Conservation (phyloP, 1,140 invertebrate genomes). For the Chionoecetes opilio region DNA sequence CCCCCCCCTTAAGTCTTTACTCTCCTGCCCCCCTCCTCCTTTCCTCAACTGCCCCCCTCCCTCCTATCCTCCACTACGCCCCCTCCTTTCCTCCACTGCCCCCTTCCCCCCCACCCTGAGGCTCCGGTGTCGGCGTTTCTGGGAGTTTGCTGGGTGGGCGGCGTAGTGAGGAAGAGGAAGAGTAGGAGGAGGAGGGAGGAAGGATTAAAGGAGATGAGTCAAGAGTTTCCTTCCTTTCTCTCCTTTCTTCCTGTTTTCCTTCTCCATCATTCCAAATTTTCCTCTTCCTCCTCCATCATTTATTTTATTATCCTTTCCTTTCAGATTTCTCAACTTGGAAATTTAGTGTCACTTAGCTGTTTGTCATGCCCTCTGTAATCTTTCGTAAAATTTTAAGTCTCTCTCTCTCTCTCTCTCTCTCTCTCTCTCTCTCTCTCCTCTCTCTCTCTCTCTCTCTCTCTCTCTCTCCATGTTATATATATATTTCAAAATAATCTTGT, state of each 20-base stretch:
- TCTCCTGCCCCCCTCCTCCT: background rate
- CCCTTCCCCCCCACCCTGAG: background rate
- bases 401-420: too few species aligned
- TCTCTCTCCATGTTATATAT: too few species aligned
- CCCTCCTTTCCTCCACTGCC: too few species aligned
- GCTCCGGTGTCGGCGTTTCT: too few species aligned
- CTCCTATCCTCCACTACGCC: too few species aligned
- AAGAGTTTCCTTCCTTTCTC: background rate
- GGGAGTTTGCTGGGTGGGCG: background rate
- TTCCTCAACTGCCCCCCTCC: background rate
- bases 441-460: too few species aligned
- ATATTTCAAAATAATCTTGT: background rate
- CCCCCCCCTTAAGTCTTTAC: too few species aligned
- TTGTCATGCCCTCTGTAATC: too few species aligned
- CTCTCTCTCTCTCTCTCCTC: too few species aligned
- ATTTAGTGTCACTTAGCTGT: too few species aligned
- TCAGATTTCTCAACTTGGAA: too few species aligned
- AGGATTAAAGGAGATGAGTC: slow-evolving; percentile 28
- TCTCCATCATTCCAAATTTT: background rate
- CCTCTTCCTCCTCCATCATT: background rate
- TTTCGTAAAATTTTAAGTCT: too few species aligned
- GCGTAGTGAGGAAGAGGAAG: background rate
- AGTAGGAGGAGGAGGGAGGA: background rate
- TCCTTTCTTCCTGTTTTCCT: background rate
- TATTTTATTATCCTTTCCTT: background rate